Evolutionary conservation across 2,888 invertebrate genomes (phyloP).

Genomic region (Eustalomyia histrio): DNA sequence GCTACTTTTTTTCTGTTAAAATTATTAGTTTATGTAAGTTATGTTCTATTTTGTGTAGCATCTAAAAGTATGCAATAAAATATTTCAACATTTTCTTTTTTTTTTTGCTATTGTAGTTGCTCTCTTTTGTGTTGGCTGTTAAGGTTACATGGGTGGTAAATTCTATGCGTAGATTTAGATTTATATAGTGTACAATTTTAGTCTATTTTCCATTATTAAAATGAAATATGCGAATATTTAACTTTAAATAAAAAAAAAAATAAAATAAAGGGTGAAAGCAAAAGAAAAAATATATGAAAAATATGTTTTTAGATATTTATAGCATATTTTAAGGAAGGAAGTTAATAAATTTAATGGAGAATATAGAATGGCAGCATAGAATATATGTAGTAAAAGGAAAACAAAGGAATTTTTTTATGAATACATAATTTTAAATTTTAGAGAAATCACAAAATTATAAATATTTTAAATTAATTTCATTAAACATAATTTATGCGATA

Average conservation of each 20-base stretch:
- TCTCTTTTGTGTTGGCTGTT: background rate
- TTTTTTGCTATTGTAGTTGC: background rate
- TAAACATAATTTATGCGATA: no score
- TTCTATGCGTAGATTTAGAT: constrained; percentile 1
- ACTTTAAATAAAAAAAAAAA: constrained; percentile 19
- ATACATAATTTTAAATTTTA: no score
- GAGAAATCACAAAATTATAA: no score
- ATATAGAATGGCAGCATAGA: background rate
- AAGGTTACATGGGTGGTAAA: background rate
- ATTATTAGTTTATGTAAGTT: constrained; percentile 1
- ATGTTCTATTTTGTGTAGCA: constrained; percentile 13
- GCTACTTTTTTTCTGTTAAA: background rate
- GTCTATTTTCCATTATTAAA: constrained; percentile 40
- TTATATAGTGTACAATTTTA: constrained; percentile 14
- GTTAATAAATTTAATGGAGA: constrained; percentile 40
- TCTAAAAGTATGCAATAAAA: constrained; percentile 47
- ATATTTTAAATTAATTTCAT: no score
- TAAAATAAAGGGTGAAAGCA: background rate
- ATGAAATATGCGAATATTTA: constrained; percentile 51
- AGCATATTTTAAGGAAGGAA: constrained; percentile 34
- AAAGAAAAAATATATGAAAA: constrained; percentile 12
- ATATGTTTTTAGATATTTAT: constrained; percentile 33
- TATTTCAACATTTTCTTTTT: background rate
- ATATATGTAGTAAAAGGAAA: background rate
- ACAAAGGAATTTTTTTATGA: background rate